Evolutionary conservation across 2,888 invertebrate species (phyloP), one percentile per base, ranked within the genome.

Genomic region (Mesochorus sp.): DNA sequence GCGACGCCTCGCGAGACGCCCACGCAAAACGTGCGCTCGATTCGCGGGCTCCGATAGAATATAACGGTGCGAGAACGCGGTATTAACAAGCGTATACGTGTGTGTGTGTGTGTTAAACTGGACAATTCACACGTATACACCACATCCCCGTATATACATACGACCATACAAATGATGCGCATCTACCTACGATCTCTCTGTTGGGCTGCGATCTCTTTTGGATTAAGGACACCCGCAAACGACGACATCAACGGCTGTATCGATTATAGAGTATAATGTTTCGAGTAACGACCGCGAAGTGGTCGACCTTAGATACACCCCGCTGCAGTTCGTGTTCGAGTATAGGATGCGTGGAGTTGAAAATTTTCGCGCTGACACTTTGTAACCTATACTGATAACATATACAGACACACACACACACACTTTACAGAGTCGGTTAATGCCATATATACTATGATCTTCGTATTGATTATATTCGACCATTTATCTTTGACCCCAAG

Each of bases 1-100:
- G 84, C 82, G 84, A 87, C 87, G 87, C 85, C 83, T 86, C 80
- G 85, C 76, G 64, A 81, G 80, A 85, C 87, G 85, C 87, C 87
- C 84, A 88, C 87, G 83, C 75, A 42, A 61, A 62, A 62, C n/a
- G n/a, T 37, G 51, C 64, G 28, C 82, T 49, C 64, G 78, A 79
- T 82, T 72, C 68, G 59, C 51, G 72, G 57, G 76, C 68, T 67
- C 73, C 80, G 81, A 80, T 80, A 73, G 83, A 84, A 82, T 81
- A 83, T 83, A 83, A 83, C 84, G 82, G 82, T 80, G 73, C 73
- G 79, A 76, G 71, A 53, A 62, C 34, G 28, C 47, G 70, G 39
- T 76, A 76, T 74, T 59, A 73, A 49, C 47, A 34, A n/a, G 31
- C 57, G 37, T 64, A 19, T 31, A 37, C 14, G n/a, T 8, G 14